These are phyloP conservation scores for Pteromalus puparum DNA, from an alignment of 1,140 invertebrate genomes.

Conservation along the genomic window DNA sequence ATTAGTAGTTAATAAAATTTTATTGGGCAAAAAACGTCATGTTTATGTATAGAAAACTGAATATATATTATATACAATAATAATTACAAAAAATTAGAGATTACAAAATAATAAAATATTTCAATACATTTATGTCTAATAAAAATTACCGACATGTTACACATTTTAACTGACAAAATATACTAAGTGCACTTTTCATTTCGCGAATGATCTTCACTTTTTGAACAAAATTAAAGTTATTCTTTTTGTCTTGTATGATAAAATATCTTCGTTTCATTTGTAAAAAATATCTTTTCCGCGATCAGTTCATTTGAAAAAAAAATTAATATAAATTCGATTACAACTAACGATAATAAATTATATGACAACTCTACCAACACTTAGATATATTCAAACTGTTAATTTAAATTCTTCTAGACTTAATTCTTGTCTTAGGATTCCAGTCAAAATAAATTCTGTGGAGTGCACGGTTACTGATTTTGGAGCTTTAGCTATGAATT, in stretches of 20 bases:
- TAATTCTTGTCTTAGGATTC: conserved; percentile 72
- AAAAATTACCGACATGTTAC: background rate
- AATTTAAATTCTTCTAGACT: conserved; percentile 60
- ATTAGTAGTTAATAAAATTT: background rate
- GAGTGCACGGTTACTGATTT: conserved; percentile 67
- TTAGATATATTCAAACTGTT: conserved; percentile 17
- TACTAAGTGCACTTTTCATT: background rate
- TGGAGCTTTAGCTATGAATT: conserved; percentile 65
- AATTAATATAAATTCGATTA: conserved; percentile 20
- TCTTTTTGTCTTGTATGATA: background rate
- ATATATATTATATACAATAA: conserved; percentile 35
- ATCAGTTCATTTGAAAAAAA: conserved; percentile 5
- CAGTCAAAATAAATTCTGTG: conserved; percentile 73
- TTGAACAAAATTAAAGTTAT: background rate
- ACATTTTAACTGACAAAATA: background rate
- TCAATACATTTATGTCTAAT: background rate
- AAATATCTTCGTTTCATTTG: background rate
- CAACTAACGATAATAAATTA: conserved; percentile 38
- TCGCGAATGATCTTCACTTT: background rate
- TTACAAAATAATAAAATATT: background rate
- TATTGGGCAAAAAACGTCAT: background rate
- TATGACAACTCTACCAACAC: conserved; percentile 20
- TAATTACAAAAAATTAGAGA: background rate
- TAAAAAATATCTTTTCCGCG: background rate
- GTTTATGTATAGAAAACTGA: background rate